These are phyloP conservation scores for Brachionus angularis DNA, from an alignment of 1,140 invertebrate genomes.

Conservation along the genomic window DNA sequence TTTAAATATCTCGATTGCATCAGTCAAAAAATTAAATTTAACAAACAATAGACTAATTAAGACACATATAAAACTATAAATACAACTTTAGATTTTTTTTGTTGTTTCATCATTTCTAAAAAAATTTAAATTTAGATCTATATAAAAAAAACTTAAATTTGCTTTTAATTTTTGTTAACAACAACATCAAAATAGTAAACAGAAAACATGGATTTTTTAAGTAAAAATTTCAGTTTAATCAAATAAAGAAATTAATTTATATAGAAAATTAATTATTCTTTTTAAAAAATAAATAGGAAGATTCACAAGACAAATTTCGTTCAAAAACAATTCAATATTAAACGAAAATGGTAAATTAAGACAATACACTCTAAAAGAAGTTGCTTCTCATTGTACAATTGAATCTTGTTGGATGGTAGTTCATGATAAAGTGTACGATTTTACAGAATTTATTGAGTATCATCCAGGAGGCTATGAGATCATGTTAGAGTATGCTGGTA, in stretches of 20 bases:
- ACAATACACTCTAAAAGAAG: constrained; percentile 47
- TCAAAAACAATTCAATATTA: neutral
- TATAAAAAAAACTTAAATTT: neutral
- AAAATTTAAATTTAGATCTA: neutral
- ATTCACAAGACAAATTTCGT: constrained; percentile 31
- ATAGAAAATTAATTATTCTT: neutral
- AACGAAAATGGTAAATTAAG: neutral
- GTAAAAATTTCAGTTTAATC: neutral
- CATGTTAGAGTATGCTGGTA: constrained; percentile 76
- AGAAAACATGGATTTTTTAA: constrained; percentile 39
- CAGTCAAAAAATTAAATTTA: constrained; percentile 1
- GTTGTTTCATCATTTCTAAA: constrained; percentile 3
- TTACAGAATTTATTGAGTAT: constrained; percentile 56
- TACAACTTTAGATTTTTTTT: constrained; percentile 15
- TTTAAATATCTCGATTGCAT: constrained; percentile 41
- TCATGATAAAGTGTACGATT: constrained; percentile 51
- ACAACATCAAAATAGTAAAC: neutral
- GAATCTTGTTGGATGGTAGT: constrained; percentile 52
- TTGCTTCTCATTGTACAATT: constrained; percentile 48
- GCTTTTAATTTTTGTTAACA: neutral
- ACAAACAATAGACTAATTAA: neutral
- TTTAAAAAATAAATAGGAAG: neutral
- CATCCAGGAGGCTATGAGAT: constrained; percentile 81
- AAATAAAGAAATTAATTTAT: neutral
- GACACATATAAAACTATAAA: constrained; percentile 33